Evolutionary conservation across 2,888 invertebrate genomes (phyloP).

Genomic region (Pilophorus perplexus): DNA sequence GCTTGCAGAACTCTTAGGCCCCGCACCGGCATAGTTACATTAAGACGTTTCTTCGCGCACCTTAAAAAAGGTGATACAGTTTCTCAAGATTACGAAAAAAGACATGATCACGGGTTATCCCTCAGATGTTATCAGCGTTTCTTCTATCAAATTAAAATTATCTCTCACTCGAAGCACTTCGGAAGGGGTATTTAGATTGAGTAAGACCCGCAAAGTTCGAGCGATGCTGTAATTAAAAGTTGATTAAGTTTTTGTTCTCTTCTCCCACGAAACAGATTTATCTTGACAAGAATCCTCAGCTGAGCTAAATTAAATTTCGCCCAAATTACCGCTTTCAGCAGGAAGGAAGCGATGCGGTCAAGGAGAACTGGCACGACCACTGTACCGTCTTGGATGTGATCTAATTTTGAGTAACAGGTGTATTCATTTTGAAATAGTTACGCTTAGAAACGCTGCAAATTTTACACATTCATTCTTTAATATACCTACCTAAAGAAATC

Average conservation of each 20-base stretch:
- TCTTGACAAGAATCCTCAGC: slow-evolving; percentile 29
- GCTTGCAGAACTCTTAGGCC: too few relatives aligned
- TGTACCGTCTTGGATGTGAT: background rate
- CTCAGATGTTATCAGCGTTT: slow-evolving; percentile 23
- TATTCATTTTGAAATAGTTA: too few relatives aligned
- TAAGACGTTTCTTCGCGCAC: too few relatives aligned
- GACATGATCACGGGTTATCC: too few relatives aligned
- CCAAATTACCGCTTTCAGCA: slow-evolving; percentile 22
- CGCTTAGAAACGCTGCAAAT: too few relatives aligned
- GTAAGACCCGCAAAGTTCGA: slow-evolving; percentile 15
- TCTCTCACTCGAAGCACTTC: slow-evolving; percentile 14
- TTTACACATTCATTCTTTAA: too few relatives aligned
- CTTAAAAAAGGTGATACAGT: too few relatives aligned
- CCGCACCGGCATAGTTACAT: too few relatives aligned
- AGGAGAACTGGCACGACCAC: slow-evolving; percentile 27
- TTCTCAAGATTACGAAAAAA: too few relatives aligned
- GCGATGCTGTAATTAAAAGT: slow-evolving; percentile 36
- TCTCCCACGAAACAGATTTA: slow-evolving; percentile 21
- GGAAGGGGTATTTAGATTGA: slow-evolving; percentile 24
- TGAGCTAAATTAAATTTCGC: slow-evolving; percentile 37
- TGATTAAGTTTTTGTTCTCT: slow-evolving; percentile 38
- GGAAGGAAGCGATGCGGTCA: slow-evolving; percentile 34
- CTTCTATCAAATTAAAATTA: slow-evolving; percentile 31
- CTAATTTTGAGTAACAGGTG: slow-evolving; percentile 11
- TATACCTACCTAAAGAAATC: too few relatives aligned